Percentiles rank a stretch among this genome's conserved stretches.
Conservation (phyloP, 2,888 invertebrate species). For the Catonia carolina region DNA sequence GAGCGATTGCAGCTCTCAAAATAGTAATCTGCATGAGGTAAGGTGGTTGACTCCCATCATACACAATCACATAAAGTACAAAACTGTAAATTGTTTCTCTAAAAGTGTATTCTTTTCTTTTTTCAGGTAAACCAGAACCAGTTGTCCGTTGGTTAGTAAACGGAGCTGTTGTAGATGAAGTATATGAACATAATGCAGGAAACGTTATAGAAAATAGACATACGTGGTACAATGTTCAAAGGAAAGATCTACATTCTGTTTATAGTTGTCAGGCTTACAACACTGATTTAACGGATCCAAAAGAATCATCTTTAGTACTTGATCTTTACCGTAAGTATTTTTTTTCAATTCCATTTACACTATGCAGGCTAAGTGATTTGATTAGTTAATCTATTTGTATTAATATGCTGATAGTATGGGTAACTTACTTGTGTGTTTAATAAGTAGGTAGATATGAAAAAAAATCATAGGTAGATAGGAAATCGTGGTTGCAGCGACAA, state of each 20-base stretch:
- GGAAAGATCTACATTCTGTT: slow-evolving; percentile 75
- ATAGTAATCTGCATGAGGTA: too few species aligned
- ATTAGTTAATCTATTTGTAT: too few species aligned
- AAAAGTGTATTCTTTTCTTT: slow-evolving; percentile 22
- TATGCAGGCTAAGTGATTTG: too few species aligned
- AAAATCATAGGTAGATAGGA: too few species aligned
- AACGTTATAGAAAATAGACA: slow-evolving; percentile 79
- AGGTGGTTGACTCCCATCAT: too few species aligned
- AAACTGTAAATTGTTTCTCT: too few species aligned
- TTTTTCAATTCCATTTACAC: neutral
- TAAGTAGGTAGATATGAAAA: too few species aligned
- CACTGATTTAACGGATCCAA: slow-evolving; percentile 72
- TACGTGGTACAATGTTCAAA: slow-evolving; percentile 55
- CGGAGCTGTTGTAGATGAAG: slow-evolving; percentile 70
- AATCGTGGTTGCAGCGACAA: too few species aligned
- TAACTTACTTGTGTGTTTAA: too few species aligned
- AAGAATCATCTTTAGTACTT: slow-evolving; percentile 65
- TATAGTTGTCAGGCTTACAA: slow-evolving; percentile 85
- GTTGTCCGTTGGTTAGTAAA: slow-evolving; percentile 77
- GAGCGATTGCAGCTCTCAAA: too few species aligned
- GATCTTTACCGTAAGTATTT: slow-evolving; percentile 70
- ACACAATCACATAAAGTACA: too few species aligned
- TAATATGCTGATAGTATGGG: too few species aligned
- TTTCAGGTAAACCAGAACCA: slow-evolving; percentile 69
- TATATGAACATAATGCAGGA: slow-evolving; percentile 75